Percentiles rank a stretch among this genome's conserved stretches.
phyloP scores from a whole-genome alignment of 1,140 invertebrate species.

The Epicauta chinensis region DNA sequence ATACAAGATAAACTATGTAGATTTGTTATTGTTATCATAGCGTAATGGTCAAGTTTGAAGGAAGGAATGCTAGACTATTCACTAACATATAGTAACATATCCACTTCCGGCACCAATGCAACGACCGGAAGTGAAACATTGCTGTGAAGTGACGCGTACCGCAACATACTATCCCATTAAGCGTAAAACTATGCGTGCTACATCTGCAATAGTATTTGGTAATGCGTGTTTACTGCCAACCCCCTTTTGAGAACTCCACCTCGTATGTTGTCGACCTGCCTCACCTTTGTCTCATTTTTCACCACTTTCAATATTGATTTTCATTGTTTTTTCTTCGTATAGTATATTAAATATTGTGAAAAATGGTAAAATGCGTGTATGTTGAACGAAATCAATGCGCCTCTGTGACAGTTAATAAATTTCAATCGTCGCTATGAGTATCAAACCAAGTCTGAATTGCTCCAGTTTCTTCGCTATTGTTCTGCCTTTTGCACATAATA shows the following conservation, averaged over 20 bases:
- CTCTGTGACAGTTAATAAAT: constrained; percentile 13
- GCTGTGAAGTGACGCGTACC: constrained; percentile 21
- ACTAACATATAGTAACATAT: constrained; percentile 11
- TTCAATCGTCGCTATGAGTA: constrained; percentile 2
- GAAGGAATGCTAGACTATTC: no score
- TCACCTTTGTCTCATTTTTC: no score
- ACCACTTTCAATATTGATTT: no score
- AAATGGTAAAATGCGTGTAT: constrained; percentile 4
- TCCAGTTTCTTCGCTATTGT: constrained; percentile 15
- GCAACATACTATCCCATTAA: constrained; percentile 29
- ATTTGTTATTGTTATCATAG: no score
- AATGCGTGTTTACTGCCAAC: constrained; percentile 24
- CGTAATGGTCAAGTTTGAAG: no score
- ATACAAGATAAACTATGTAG: no score
- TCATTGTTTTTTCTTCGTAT: no score
- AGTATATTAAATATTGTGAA: no score
- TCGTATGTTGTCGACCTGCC: constrained; percentile 17
- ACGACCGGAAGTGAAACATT: constrained; percentile 28
- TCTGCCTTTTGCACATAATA: constrained; percentile 8
- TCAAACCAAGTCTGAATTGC: constrained; percentile 3
- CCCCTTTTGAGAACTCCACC: constrained; percentile 23
- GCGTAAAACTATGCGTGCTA: constrained; percentile 32
- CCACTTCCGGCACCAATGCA: constrained; percentile 23
- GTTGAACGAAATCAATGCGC: constrained; percentile 8
- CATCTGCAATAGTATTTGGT: constrained; percentile 28